A percentile compares a stretch with the other conserved stretches of the same genome.
These are phyloP conservation scores for Pelodytes ibericus DNA, from an alignment of 2,797 vertebrate species.

Conservation along the genomic window DNA sequence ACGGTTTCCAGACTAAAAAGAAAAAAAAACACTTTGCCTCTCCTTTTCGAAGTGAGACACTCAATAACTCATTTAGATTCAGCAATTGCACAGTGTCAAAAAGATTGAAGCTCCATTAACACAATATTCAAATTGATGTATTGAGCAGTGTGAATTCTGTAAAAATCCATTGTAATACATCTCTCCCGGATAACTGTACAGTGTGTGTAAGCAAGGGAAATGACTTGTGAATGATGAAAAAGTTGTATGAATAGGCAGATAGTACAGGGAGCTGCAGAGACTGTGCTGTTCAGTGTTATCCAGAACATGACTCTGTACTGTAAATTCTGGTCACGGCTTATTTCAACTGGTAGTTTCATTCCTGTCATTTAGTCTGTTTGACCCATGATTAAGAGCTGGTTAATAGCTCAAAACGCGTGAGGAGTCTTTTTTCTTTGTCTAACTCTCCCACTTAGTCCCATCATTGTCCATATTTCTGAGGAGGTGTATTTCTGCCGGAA, in stretches of 20 bases:
- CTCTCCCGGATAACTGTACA: neutral
- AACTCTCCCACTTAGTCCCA: no score
- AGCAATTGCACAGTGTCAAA: conserved; percentile 14
- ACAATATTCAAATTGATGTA: conserved; percentile 46
- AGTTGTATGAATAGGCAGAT: conserved; percentile 5
- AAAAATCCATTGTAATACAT: conserved; percentile 13
- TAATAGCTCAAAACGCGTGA: no score
- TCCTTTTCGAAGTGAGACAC: neutral
- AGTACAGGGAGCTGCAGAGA: no score
- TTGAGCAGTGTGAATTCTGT: neutral
- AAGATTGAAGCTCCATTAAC: conserved; percentile 40
- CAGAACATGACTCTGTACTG: no score
- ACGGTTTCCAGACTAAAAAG: neutral
- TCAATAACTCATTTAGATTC: conserved; percentile 24
- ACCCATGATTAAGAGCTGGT: no score
- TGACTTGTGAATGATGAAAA: conserved; percentile 2
- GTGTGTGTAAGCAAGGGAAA: neutral
- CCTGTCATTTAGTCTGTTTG: no score
- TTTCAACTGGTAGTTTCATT: no score
- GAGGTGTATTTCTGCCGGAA: no score
- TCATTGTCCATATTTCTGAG: no score
- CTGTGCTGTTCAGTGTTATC: no score
- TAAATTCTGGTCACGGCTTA: no score
- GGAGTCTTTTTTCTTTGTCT: no score
- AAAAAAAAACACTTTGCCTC: neutral